Evolutionary conservation across 2,113 vertebrate species (phyloP).

Genomic region (Microtus oregoni): DNA sequence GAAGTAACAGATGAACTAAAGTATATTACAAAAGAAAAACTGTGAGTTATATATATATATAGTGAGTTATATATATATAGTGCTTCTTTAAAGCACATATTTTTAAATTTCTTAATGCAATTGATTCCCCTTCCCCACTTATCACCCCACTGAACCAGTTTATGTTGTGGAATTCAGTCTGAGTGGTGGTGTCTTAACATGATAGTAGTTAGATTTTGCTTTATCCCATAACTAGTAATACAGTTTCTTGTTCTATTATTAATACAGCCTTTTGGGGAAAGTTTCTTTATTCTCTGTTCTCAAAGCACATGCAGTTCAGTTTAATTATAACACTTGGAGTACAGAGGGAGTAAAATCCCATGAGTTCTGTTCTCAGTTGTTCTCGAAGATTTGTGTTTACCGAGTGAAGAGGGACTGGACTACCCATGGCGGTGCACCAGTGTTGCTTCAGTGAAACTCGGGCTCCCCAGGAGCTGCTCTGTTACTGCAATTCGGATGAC

Average conservation of each 20-base stretch:
- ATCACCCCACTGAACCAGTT: slow-evolving; percentile 30
- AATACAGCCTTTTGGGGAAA: slow-evolving; percentile 52
- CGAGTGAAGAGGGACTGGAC: slow-evolving; percentile 62
- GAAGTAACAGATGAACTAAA: slow-evolving; percentile 74
- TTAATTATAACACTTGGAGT: slow-evolving; percentile 12
- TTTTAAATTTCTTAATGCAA: slow-evolving; percentile 67
- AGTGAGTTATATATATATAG: neutral
- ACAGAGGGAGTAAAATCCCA: neutral
- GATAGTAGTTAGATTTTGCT: slow-evolving; percentile 64
- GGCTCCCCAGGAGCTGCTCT: slow-evolving; percentile 71
- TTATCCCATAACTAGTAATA: slow-evolving; percentile 52
- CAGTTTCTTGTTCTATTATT: slow-evolving; percentile 64
- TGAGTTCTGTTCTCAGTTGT: slow-evolving; percentile 58
- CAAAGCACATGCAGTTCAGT: slow-evolving; percentile 67
- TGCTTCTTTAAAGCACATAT: slow-evolving; percentile 66
- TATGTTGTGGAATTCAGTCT: slow-evolving; percentile 68
- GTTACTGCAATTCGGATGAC: slow-evolving; percentile 80
- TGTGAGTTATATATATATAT: slow-evolving; percentile 68
- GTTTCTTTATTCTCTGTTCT: slow-evolving; percentile 77
- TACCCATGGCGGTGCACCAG: slow-evolving; percentile 75
- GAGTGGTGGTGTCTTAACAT: slow-evolving; percentile 71
- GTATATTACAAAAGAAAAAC: slow-evolving; percentile 70
- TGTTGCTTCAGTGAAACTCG: slow-evolving; percentile 76
- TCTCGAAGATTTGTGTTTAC: slow-evolving; percentile 68
- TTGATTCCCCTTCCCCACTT: slow-evolving; percentile 13